Evolutionary conservation across 2,797 vertebrate genomes (phyloP).

Genomic region (Acomys russatus): DNA sequence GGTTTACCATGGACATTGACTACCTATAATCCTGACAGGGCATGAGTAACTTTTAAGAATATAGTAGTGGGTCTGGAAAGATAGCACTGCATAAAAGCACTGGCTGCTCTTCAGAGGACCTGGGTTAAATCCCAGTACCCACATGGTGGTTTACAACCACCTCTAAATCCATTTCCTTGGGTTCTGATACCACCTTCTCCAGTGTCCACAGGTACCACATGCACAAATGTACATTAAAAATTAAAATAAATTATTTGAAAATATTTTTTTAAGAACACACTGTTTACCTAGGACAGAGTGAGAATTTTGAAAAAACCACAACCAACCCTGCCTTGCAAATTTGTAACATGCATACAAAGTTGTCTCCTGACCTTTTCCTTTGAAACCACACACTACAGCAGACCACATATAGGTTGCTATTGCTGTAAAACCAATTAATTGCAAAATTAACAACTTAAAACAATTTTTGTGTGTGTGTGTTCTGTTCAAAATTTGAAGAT

Average conservation of each 20-base stretch:
- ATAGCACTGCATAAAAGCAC: not conserved
- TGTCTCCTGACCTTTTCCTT: not conserved
- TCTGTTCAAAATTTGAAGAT: conserved; percentile 17
- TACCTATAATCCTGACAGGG: not conserved
- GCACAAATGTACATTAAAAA: too few species aligned
- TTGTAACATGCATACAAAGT: not conserved
- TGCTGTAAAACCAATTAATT: not conserved
- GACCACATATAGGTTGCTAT: not conserved
- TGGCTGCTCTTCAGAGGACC: not conserved
- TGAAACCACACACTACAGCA: conserved; percentile 36
- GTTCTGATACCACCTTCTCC: not conserved
- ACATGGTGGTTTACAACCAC: not conserved
- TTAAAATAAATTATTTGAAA: not conserved
- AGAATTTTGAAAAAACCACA: conserved; percentile 24
- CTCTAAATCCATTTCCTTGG: not conserved
- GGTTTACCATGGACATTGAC: not conserved
- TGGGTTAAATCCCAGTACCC: not conserved
- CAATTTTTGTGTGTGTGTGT: not conserved
- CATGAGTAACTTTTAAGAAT: not conserved
- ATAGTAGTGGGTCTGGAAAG: not conserved
- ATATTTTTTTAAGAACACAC: not conserved
- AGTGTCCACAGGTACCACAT: not conserved
- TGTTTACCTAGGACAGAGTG: not conserved
- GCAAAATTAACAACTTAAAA: conserved; percentile 28
- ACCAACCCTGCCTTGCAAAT: not conserved